Percentiles rank a stretch among this genome's conserved stretches.
Conservation (phyloP, 2,797 vertebrate genomes). For the Xenentodon cancila region DNA sequence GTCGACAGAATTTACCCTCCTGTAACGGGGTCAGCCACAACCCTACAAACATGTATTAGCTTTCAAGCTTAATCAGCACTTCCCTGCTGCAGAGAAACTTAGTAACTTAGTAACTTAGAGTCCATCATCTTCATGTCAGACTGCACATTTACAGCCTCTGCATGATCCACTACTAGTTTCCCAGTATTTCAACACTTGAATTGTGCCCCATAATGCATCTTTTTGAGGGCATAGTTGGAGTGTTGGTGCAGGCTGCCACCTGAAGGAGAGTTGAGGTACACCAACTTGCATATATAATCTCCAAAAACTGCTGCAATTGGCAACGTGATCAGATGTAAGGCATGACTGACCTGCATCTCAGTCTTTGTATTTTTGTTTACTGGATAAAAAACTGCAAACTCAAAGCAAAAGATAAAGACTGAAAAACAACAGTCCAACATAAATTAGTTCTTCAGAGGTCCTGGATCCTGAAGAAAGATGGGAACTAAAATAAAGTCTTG, state of each 20-base stretch:
- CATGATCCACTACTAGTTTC: too few relatives aligned
- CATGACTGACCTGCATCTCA: slow-evolving; percentile 19
- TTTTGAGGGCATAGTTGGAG: not conserved
- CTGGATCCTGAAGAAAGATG: too few relatives aligned
- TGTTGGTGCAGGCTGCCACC: slow-evolving; percentile 50
- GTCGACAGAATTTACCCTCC: slow-evolving; percentile 36
- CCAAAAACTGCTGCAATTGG: slow-evolving; percentile 8
- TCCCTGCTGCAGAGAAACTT: slow-evolving; percentile 28
- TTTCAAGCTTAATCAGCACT: slow-evolving; percentile 37
- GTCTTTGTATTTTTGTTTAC: not conserved
- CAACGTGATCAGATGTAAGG: not conserved
- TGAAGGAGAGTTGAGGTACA: slow-evolving; percentile 55
- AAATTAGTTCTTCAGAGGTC: too few relatives aligned
- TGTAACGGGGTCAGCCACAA: slow-evolving; percentile 25
- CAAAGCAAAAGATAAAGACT: too few relatives aligned
- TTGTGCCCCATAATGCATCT: too few relatives aligned
- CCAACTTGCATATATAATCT: not conserved
- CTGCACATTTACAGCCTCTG: not conserved
- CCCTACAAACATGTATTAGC: slow-evolving; percentile 24
- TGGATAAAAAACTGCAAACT: too few relatives aligned
- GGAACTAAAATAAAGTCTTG: too few relatives aligned
- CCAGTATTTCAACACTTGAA: too few relatives aligned
- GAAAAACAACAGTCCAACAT: too few relatives aligned
- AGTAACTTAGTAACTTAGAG: not conserved
- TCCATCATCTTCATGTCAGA: not conserved